These are phyloP conservation scores for Calyptommatus sinebrachiatus DNA, from an alignment of 2,113 vertebrate species.

Conservation along the genomic window DNA sequence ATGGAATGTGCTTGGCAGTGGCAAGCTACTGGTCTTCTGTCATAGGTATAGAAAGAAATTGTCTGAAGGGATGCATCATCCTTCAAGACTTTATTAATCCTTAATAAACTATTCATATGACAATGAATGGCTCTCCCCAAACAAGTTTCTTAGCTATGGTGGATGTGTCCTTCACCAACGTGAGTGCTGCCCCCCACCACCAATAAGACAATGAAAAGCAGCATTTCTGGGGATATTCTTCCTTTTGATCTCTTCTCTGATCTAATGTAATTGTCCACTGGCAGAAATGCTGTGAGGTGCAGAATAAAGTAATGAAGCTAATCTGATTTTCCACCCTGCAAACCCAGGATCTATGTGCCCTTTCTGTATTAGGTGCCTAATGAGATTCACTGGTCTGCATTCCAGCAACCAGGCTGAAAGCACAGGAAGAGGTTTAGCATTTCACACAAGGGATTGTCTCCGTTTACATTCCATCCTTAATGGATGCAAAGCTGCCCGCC, in stretches of 20 bases:
- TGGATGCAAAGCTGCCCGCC: conserved; percentile 88
- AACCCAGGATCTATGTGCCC: conserved; percentile 91
- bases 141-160: not conserved
- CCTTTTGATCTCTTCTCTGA: conserved; percentile 88
- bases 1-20: not conserved
- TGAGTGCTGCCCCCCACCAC: not conserved
- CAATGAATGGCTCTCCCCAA: conserved; percentile 7
- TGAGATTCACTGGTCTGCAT: conserved; percentile 87
- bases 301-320: conserved; percentile 98
- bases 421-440: conserved; percentile 38
- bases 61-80: not conserved
- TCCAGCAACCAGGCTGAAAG: conserved; percentile 76
- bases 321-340: conserved; percentile 91
- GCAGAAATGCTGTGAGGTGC: conserved; percentile 90
- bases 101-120: too few species aligned
- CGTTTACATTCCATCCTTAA: conserved; percentile 96
- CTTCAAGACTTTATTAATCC: not conserved
- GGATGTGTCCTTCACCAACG: conserved; percentile 46
- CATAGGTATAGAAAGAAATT: too few species aligned
- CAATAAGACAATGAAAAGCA: conserved; percentile 61
- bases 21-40: not conserved
- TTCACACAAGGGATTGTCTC: conserved; percentile 79
- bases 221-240: conserved; percentile 78
- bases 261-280: conserved; percentile 97
- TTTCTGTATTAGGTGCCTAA: conserved; percentile 99